These are phyloP conservation scores for Brachirus orientalis DNA, from an alignment of 2,113 vertebrate species.

Conservation along the genomic window DNA sequence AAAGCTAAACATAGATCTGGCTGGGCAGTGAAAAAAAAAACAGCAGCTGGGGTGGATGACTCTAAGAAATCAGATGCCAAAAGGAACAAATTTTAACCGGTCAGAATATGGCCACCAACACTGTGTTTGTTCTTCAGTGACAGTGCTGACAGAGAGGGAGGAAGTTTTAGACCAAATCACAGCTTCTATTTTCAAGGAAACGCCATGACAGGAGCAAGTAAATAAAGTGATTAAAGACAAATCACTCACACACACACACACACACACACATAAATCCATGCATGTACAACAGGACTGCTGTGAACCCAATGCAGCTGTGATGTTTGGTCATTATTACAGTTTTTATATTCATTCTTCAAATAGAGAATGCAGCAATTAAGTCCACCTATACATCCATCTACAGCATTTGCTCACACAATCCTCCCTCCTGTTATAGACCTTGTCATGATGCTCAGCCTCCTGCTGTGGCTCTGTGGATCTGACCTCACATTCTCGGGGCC, in stretches of 20 bases:
- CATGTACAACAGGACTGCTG: conserved; percentile 1
- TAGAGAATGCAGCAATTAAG: neutral
- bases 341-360: neutral
- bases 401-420: conserved; percentile 21
- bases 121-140: conserved; percentile 25
- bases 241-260: neutral
- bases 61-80: conserved; percentile 46
- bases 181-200: conserved; percentile 4
- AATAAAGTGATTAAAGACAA: neutral
- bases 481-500: conserved; percentile 60
- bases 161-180: conserved; percentile 27
- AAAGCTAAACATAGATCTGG: conserved; percentile 26
- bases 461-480: conserved; percentile 54
- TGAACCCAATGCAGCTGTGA: conserved; percentile 9
- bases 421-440: conserved; percentile 16
- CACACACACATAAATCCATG: conserved; percentile 1
- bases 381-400: conserved; percentile 17
- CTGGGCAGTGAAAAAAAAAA: conserved; percentile 28
- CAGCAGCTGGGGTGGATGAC: conserved; percentile 19
- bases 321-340: neutral
- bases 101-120: conserved; percentile 34
- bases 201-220: neutral
- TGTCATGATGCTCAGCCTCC: conserved; percentile 23
- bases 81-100: conserved; percentile 15
- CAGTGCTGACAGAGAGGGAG: neutral